Conservation (phyloP, 37 sponge, comb jelly and placozoan species). For the Crambe crambe region DNA sequence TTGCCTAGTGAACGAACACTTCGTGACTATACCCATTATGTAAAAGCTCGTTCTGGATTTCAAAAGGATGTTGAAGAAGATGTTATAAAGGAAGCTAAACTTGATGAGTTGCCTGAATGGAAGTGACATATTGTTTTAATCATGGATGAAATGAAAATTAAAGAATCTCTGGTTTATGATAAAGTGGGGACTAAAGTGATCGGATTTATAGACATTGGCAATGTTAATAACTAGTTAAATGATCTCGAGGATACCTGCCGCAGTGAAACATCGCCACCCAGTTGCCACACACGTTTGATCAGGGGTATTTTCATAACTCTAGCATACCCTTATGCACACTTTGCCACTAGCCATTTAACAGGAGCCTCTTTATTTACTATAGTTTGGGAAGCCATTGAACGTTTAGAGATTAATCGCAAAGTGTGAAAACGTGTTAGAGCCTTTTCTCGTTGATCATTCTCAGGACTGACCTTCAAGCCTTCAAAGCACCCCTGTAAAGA, state of each 20-base stretch:
- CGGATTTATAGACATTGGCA: conserved; percentile 40
- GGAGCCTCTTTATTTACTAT: conserved; percentile 25
- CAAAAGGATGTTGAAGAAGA: conserved; percentile 22
- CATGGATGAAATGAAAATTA: conserved; percentile 30
- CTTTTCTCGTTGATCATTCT: too few relatives aligned
- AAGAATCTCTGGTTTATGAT: conserved; percentile 49
- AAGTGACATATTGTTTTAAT: background rate
- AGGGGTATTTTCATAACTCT: too few relatives aligned
- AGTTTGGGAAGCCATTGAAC: conserved; percentile 40
- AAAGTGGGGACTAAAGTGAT: conserved; percentile 7
- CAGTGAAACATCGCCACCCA: background rate
- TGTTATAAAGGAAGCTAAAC: background rate
- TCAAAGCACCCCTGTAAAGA: too few relatives aligned
- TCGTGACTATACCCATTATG: conserved; percentile 37
- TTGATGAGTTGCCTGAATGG: background rate
- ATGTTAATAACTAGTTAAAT: conserved; percentile 16
- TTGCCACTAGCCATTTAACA: conserved; percentile 18
- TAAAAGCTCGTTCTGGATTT: conserved; percentile 31
- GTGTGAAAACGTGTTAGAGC: too few relatives aligned
- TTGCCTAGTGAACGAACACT: conserved; percentile 31
- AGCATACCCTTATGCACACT: conserved; percentile 16
- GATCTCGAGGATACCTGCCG: conserved; percentile 7
- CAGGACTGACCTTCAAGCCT: too few relatives aligned
- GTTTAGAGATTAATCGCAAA: too few relatives aligned
- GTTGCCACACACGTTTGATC: background rate